phyloP scores from a whole-genome alignment of 2,888 invertebrate species.

The Bruchidius siliquastri region DNA sequence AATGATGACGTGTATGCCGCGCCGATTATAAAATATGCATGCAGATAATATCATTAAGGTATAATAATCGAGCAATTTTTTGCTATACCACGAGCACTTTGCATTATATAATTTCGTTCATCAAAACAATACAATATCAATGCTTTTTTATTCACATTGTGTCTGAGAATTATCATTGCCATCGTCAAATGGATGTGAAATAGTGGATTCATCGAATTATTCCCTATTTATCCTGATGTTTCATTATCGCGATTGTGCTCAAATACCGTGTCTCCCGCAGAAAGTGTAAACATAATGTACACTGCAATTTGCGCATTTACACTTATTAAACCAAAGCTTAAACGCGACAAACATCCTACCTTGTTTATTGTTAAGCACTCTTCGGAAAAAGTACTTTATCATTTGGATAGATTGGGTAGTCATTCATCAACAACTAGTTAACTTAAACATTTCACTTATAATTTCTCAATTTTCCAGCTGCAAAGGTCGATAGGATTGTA shows the following conservation, averaged over 20 bases:
- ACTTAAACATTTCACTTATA: no score
- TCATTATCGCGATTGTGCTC: not conserved
- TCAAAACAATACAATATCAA: not conserved
- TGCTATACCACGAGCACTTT: not conserved
- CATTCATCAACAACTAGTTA: no score
- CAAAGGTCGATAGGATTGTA: slow-evolving; percentile 66
- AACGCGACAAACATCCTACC: no score
- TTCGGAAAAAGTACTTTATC: no score
- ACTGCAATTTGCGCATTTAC: not conserved
- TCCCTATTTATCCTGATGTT: not conserved
- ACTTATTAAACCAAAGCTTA: not conserved
- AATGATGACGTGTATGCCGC: not conserved
- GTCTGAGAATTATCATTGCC: not conserved
- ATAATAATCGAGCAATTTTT: not conserved
- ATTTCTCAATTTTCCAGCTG: slow-evolving; percentile 52
- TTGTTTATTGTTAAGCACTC: no score
- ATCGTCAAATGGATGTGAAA: not conserved
- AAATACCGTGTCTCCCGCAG: not conserved
- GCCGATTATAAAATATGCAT: not conserved
- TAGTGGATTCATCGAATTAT: not conserved
- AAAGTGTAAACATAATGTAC: not conserved
- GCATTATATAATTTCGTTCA: not conserved
- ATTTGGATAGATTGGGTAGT: no score
- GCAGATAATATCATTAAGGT: not conserved
- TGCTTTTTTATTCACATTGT: not conserved